Conservation (phyloP, 2,113 vertebrate species). For the Oriolus oriolus region DNA sequence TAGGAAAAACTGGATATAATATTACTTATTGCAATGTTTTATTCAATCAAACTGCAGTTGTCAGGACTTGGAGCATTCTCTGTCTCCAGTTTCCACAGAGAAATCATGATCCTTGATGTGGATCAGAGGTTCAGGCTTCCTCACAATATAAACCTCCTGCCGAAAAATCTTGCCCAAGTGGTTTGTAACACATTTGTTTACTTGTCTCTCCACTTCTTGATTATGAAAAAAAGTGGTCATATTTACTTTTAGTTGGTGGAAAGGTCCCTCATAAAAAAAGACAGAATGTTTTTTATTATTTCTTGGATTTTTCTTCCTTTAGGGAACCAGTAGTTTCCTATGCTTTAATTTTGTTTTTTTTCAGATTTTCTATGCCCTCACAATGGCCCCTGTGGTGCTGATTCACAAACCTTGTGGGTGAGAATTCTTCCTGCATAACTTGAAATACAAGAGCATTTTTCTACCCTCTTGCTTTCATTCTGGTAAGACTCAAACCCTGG, state of each 20-base stretch:
- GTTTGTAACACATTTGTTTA: background rate
- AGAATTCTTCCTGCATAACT: background rate
- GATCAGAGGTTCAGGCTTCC: background rate
- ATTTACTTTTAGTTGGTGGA: background rate
- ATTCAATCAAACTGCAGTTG: background rate
- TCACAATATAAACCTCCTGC: background rate
- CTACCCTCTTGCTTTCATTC: background rate
- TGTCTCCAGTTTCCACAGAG: background rate
- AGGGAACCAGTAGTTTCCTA: background rate
- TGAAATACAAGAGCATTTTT: background rate
- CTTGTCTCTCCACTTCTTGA: background rate
- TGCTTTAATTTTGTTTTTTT: background rate
- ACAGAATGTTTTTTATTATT: background rate
- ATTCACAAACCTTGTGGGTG: background rate
- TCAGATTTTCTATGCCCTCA: background rate
- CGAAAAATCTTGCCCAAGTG: background rate
- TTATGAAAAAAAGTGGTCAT: background rate
- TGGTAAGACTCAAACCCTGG: background rate
- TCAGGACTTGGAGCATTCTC: background rate
- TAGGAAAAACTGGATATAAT: background rate
- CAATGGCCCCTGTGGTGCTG: background rate
- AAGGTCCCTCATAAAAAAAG: background rate
- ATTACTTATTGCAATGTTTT: background rate
- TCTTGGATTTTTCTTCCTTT: background rate
- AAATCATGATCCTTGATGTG: background rate